Conservation (phyloP, 2,797 vertebrate species). For the Perodicticus potto region DNA sequence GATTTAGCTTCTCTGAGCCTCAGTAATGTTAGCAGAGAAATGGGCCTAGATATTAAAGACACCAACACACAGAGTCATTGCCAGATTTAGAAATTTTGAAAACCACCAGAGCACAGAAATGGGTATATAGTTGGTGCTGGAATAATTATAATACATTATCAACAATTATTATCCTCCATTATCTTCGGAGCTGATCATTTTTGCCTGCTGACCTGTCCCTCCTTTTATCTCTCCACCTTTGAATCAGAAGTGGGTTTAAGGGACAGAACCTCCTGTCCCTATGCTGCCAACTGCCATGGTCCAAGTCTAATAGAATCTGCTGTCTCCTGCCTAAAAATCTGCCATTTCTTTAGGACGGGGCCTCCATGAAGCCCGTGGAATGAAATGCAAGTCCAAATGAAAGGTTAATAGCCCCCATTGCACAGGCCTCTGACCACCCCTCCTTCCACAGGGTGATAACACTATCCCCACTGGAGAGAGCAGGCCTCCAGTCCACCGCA, state of each 20-base stretch:
- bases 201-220: too few species aligned
- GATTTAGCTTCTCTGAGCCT: neutral
- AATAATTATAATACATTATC: too few species aligned
- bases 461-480: rapidly evolving
- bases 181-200: rapidly evolving
- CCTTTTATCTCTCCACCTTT: neutral
- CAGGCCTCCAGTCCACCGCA: neutral
- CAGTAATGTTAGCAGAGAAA: neutral
- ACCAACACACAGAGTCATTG: neutral
- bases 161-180: rapidly evolving
- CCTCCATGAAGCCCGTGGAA: neutral
- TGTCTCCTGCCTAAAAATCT: neutral
- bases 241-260: neutral
- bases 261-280: neutral
- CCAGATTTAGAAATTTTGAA: neutral
- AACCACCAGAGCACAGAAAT: neutral
- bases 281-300: neutral
- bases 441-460: neutral
- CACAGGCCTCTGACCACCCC: neutral
- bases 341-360: neutral
- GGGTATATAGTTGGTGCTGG: neutral
- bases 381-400: neutral
- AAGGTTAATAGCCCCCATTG: neutral
- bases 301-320: neutral
- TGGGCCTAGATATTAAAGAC: neutral